Conservation (phyloP, 2,888 invertebrate species). For the Acrobasis consociella region DNA sequence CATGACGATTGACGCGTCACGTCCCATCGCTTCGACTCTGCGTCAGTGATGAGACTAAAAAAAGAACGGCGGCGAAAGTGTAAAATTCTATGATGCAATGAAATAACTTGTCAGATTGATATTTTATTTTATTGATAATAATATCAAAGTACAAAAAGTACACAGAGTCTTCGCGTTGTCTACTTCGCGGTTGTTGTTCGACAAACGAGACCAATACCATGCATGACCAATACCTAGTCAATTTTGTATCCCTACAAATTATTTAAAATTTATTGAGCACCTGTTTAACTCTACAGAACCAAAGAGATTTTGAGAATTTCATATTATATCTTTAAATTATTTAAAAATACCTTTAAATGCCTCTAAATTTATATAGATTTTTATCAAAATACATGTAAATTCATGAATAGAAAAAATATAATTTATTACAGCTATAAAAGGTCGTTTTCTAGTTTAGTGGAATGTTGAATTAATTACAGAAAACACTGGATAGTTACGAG, state of each 20-base stretch:
- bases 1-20: too few species aligned
- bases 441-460: not conserved
- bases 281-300: not conserved
- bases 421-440: constrained; percentile 14
- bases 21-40: too few species aligned
- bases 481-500: not conserved
- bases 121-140: not conserved
- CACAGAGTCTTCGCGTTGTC: not conserved
- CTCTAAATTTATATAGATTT: constrained; percentile 22
- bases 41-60: too few species aligned
- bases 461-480: constrained; percentile 8
- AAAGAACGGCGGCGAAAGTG: too few species aligned
- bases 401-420: constrained; percentile 15
- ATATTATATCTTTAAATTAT: constrained; percentile 13
- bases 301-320: constrained; percentile 12
- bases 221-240: not conserved
- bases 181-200: not conserved
- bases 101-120: not conserved
- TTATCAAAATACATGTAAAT: constrained; percentile 26
- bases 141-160: constrained; percentile 22
- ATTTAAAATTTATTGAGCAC: constrained; percentile 17
- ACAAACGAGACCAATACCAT: not conserved
- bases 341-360: constrained; percentile 12
- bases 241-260: constrained; percentile 4
- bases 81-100: not conserved